phyloP scores from a whole-genome alignment of 2,113 vertebrate genomes.

The Odontesthes bonariensis region DNA sequence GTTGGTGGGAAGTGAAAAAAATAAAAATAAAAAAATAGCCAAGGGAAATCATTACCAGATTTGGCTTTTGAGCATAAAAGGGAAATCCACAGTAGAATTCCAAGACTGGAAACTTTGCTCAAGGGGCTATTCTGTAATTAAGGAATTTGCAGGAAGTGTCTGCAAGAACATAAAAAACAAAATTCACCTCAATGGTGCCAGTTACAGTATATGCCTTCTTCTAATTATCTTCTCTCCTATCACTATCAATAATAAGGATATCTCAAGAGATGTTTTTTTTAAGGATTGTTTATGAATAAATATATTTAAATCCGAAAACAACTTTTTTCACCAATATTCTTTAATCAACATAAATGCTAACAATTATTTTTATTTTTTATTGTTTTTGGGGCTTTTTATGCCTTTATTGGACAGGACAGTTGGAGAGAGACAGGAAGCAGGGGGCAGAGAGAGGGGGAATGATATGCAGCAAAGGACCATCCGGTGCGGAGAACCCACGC shows the following conservation, averaged over 20 bases:
- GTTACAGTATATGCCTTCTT: background rate
- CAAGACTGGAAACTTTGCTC: slow-evolving; percentile 54
- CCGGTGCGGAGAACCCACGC: too few relatives aligned
- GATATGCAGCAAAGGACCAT: too few relatives aligned
- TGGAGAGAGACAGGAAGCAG: too few relatives aligned
- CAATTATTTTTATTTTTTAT: too few relatives aligned
- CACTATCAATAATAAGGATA: background rate
- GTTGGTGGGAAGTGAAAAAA: slow-evolving; percentile 46
- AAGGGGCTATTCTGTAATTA: slow-evolving; percentile 66
- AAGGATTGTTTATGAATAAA: background rate
- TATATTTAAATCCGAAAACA: background rate
- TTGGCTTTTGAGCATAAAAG: slow-evolving; percentile 17
- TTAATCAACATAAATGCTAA: too few relatives aligned
- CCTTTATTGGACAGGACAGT: too few relatives aligned
- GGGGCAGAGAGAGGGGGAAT: too few relatives aligned
- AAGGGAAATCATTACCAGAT: slow-evolving; percentile 64
- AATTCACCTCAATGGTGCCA: background rate
- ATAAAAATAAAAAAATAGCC: slow-evolving; percentile 37
- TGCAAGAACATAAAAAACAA: slow-evolving; percentile 15
- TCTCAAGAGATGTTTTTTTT: background rate
- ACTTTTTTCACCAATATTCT: too few relatives aligned
- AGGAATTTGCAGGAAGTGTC: slow-evolving; percentile 30
- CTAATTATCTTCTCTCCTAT: background rate
- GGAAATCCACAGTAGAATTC: slow-evolving; percentile 60
- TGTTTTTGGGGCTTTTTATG: too few relatives aligned